These are phyloP conservation scores for Lamellibrachia columna DNA, from an alignment of 2,888 invertebrate genomes.

Conservation along the genomic window DNA sequence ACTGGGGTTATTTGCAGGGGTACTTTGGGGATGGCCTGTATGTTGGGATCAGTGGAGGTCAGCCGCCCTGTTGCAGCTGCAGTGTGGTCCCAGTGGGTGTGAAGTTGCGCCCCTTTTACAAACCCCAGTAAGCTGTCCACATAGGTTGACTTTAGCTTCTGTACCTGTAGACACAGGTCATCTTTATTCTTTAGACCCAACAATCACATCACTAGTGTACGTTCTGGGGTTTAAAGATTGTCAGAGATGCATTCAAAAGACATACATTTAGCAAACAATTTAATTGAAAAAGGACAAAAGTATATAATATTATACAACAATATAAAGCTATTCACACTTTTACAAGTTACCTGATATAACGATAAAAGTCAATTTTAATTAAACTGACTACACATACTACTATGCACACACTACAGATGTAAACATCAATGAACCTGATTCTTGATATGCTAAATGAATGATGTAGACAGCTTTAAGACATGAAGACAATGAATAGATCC, in stretches of 20 bases:
- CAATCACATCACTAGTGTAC: neutral
- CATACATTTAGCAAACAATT: too few relatives aligned
- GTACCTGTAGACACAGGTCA: slow-evolving; percentile 47
- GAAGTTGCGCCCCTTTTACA: slow-evolving; percentile 45
- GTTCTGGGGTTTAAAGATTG: neutral
- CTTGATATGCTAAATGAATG: neutral
- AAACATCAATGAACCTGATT: too few relatives aligned
- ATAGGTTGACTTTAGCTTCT: slow-evolving; percentile 62
- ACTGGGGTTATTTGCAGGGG: slow-evolving; percentile 38
- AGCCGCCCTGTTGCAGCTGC: slow-evolving; percentile 60
- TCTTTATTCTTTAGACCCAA: neutral
- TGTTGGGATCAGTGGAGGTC: slow-evolving; percentile 58
- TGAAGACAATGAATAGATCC: neutral
- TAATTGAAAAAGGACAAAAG: too few relatives aligned
- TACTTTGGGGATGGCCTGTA: slow-evolving; percentile 60
- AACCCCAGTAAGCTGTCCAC: slow-evolving; percentile 57
- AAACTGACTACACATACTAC: too few relatives aligned
- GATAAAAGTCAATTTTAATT: too few relatives aligned
- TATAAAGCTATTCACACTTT: too few relatives aligned
- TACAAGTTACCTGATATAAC: too few relatives aligned
- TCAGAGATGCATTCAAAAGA: neutral
- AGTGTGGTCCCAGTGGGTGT: slow-evolving; percentile 61
- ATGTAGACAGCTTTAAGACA: neutral
- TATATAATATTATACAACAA: too few relatives aligned
- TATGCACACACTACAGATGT: too few relatives aligned